Evolutionary conservation across 2,888 invertebrate species (phyloP).

Genomic region (Palloptera scutellata): DNA sequence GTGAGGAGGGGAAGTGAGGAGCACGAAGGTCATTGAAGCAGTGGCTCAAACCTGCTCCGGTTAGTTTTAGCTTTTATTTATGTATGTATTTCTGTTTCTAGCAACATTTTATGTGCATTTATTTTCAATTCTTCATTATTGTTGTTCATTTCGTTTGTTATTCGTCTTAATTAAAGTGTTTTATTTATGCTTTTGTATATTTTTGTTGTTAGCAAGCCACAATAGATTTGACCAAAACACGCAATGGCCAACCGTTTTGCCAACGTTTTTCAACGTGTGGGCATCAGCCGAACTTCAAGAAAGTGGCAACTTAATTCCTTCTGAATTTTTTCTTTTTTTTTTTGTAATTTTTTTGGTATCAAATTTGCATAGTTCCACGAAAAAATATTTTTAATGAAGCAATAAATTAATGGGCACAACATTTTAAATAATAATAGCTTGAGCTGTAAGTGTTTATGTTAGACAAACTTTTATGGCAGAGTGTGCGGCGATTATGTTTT

Average conservation of each 20-base stretch:
- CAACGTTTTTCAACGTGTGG: neutral
- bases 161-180: too few relatives aligned
- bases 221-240: constrained; percentile 15
- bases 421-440: constrained; percentile 6
- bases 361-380: constrained; percentile 20
- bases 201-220: constrained; percentile 10
- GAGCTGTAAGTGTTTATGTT: constrained; percentile 16
- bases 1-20: too few relatives aligned
- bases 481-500: constrained; percentile 15
- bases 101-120: too few relatives aligned
- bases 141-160: too few relatives aligned
- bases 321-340: too few relatives aligned
- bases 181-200: neutral
- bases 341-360: too few relatives aligned
- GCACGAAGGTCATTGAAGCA: too few relatives aligned
- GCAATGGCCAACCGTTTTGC: constrained; percentile 11
- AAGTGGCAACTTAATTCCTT: constrained; percentile 8
- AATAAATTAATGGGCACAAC: constrained; percentile 20
- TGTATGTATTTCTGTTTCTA: too few relatives aligned
- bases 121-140: too few relatives aligned
- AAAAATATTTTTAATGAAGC: constrained; percentile 22
- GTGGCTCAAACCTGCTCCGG: too few relatives aligned
- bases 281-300: too few relatives aligned
- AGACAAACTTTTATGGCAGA: constrained; percentile 16
- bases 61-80: too few relatives aligned